Evolutionary conservation across 1,140 invertebrate species (phyloP), one percentile per base, ranked within the genome.

Genomic region (Alviniconcha marisindica): DNA sequence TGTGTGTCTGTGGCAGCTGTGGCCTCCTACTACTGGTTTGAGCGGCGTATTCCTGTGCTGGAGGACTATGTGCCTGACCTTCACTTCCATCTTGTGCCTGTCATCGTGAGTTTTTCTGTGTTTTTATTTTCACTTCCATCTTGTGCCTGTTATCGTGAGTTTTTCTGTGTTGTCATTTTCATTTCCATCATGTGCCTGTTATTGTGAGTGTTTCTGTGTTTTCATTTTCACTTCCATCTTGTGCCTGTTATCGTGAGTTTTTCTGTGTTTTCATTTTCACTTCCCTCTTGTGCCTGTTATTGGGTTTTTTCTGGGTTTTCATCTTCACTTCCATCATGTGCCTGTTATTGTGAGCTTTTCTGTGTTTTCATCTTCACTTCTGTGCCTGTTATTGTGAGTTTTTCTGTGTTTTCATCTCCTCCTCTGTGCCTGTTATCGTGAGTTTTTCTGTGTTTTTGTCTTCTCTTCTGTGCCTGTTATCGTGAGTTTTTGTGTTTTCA

Each of bases 141-240:
- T 95, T 48, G 89, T 93, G 40, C 93, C 94, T 74, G 89, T 94
- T 40, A 90, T 94, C 81, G 92, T 94, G 87, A 92, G 92, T 90
- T 0, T 36, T 0, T 0, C 36, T 71, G 12, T 5, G 14, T 60
- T n/a, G n/a, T n/a, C n/a, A n/a, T n/a, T n/a, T 96, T 18, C 94
- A 96, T 86, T 95, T 95, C 90, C 94, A 94, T 83, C 93, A 95
- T 48, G 89, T 93, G 40, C 93, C 94, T 74, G 89, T 94, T 40
- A 90, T 94, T 82, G 92, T 94, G 87, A 92, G 92, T 90, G 0
- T 36, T 0, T 0, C 36, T 71, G 12, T 5, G 14, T 60, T n/a
- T n/a, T n/a, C n/a, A n/a, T n/a, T n/a, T 96, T 18, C 94, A 96
- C 86, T 95, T 95, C 90, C 94, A 94, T 83, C 93, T 95, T 48